Conservation (phyloP, 2,113 vertebrate species). For the Eptesicus fuscus region DNA sequence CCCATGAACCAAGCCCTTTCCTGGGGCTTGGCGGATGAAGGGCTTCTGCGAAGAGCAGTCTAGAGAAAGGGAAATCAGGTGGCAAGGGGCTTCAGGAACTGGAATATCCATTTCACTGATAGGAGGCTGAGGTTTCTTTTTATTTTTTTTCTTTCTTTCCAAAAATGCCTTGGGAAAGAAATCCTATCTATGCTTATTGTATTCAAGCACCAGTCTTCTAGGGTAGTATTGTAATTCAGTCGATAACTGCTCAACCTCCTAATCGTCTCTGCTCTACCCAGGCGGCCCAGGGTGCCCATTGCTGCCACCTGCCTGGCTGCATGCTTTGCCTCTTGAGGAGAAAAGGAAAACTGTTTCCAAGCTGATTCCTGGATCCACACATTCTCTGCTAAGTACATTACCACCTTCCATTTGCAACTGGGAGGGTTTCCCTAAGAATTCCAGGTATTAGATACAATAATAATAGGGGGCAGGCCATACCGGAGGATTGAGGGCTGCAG, state of each 20-base stretch:
- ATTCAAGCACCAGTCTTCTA: not conserved
- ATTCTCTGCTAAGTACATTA: not conserved
- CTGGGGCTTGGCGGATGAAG: not conserved
- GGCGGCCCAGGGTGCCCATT: not conserved
- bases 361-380: not conserved
- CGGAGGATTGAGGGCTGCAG: constrained; percentile 8
- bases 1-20: not conserved
- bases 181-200: not conserved
- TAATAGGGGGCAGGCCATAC: constrained; percentile 41
- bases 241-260: not conserved
- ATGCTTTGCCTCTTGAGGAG: not conserved
- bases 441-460: constrained; percentile 55
- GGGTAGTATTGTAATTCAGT: not conserved
- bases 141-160: not conserved
- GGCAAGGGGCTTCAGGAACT: not conserved
- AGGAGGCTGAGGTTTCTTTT: not conserved
- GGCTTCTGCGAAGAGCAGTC: not conserved
- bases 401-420: constrained; percentile 32
- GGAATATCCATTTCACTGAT: not conserved
- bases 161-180: not conserved
- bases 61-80: not conserved
- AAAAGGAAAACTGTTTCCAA: not conserved
- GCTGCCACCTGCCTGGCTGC: not conserved
- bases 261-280: not conserved
- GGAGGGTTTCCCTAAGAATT: constrained; percentile 30